These are phyloP conservation scores for Pseudococcus jackbeardsleyi DNA, from an alignment of 2,888 invertebrate species.

Conservation along the genomic window DNA sequence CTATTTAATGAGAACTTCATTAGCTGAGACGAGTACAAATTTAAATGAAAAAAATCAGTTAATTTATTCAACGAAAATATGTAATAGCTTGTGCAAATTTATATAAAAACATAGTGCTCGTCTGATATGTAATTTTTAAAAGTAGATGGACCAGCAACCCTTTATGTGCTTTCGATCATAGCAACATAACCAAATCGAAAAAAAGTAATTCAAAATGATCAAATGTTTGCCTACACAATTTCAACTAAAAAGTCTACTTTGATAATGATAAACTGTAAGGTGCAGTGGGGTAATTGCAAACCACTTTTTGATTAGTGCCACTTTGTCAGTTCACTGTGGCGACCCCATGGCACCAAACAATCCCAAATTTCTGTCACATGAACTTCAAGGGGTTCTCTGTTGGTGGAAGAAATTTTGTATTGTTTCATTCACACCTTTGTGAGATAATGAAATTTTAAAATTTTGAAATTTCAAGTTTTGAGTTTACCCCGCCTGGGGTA, in stretches of 20 bases:
- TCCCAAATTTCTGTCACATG: too few relatives aligned
- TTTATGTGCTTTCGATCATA: neutral
- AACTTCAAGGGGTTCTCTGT: too few relatives aligned
- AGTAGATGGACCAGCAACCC: neutral
- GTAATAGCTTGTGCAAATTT: constrained; percentile 3
- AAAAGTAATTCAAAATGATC: neutral
- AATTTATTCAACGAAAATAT: constrained; percentile 48
- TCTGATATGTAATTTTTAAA: neutral
- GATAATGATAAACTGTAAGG: too few relatives aligned
- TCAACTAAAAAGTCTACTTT: neutral
- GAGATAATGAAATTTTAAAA: too few relatives aligned
- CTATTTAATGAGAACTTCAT: constrained; percentile 58
- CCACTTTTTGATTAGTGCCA: too few relatives aligned
- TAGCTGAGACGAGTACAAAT: constrained; percentile 35
- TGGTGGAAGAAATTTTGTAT: too few relatives aligned
- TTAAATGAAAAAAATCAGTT: constrained; percentile 33
- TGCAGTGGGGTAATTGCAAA: too few relatives aligned
- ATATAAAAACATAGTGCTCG: neutral
- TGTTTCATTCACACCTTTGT: too few relatives aligned
- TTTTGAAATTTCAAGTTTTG: too few relatives aligned
- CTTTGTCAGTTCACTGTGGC: too few relatives aligned
- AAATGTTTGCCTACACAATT: neutral
- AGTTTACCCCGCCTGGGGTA: too few relatives aligned
- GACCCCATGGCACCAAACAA: too few relatives aligned
- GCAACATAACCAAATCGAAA: neutral